Evolutionary conservation across 1,140 invertebrate genomes (phyloP).

Genomic region (Conus betulinus): DNA sequence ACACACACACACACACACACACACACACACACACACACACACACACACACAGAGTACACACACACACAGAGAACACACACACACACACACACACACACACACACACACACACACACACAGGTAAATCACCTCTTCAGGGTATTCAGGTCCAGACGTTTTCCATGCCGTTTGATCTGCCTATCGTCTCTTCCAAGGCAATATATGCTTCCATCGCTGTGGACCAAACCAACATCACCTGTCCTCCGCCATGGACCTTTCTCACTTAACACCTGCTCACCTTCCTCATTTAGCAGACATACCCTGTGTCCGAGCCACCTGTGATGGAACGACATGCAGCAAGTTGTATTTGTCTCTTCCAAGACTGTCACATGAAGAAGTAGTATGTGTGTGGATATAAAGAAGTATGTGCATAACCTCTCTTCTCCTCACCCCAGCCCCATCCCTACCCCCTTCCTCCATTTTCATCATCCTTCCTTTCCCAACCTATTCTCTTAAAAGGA

Average conservation of each 20-base stretch:
- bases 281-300: slow-evolving; percentile 63
- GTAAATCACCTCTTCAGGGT: slow-evolving; percentile 78
- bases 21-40: too few relatives aligned
- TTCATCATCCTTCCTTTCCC: too few relatives aligned
- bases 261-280: slow-evolving; percentile 9
- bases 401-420: too few relatives aligned
- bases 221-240: slow-evolving; percentile 82
- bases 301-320: slow-evolving; percentile 60
- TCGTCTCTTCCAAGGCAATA: slow-evolving; percentile 82
- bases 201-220: slow-evolving; percentile 75
- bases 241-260: slow-evolving; percentile 73
- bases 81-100: background rate
- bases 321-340: background rate
- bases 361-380: too few relatives aligned
- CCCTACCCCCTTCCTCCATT: too few relatives aligned
- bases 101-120: background rate
- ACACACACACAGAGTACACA: background rate
- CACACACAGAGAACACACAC: background rate
- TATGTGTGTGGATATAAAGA: too few relatives aligned
- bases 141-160: slow-evolving; percentile 81
- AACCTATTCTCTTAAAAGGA: too few relatives aligned
- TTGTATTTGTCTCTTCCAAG: too few relatives aligned
- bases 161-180: slow-evolving; percentile 85
- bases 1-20: background rate
- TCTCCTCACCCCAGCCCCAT: too few relatives aligned